These are phyloP conservation scores for Beaufortia kweichowensis DNA, from an alignment of 2,113 vertebrate species.

Conservation along the genomic window DNA sequence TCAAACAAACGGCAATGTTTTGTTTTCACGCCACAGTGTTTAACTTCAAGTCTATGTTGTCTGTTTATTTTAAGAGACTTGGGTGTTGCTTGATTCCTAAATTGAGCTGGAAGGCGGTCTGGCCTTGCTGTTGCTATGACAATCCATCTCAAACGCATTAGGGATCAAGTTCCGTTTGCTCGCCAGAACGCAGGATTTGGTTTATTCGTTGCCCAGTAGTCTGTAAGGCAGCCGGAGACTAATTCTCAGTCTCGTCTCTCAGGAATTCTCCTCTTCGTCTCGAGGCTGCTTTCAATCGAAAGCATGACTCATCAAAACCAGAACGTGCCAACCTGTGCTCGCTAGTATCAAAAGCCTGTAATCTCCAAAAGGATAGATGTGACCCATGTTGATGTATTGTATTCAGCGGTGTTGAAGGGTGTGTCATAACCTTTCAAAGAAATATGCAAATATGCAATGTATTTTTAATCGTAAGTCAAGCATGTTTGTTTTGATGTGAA, in stretches of 20 bases:
- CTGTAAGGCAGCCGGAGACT: constrained; percentile 22
- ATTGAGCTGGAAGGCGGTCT: neutral
- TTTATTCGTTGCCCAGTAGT: constrained; percentile 25
- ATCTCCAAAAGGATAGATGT: constrained; percentile 3
- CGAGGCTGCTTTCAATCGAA: neutral
- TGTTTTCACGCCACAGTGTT: neutral
- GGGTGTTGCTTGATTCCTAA: constrained; percentile 23
- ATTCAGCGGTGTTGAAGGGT: no score
- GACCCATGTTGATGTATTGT: constrained; percentile 12
- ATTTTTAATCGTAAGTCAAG: neutral
- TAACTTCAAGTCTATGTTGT: neutral
- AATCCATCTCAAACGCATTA: constrained; percentile 48
- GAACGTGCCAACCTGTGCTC: neutral
- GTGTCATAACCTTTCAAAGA: neutral
- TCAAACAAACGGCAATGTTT: neutral
- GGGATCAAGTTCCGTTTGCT: constrained; percentile 52
- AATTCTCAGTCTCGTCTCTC: constrained; percentile 22
- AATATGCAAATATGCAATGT: neutral
- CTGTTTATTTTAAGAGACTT: constrained; percentile 41
- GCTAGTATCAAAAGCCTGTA: constrained; percentile 1
- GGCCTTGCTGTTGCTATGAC: constrained; percentile 58
- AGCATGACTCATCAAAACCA: constrained; percentile 25
- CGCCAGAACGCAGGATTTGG: constrained; percentile 48
- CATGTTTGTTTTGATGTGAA: constrained; percentile 3
- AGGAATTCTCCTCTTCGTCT: constrained; percentile 11